These are phyloP conservation scores for Falco punctatus DNA, from an alignment of 2,113 vertebrate species.

Conservation along the genomic window DNA sequence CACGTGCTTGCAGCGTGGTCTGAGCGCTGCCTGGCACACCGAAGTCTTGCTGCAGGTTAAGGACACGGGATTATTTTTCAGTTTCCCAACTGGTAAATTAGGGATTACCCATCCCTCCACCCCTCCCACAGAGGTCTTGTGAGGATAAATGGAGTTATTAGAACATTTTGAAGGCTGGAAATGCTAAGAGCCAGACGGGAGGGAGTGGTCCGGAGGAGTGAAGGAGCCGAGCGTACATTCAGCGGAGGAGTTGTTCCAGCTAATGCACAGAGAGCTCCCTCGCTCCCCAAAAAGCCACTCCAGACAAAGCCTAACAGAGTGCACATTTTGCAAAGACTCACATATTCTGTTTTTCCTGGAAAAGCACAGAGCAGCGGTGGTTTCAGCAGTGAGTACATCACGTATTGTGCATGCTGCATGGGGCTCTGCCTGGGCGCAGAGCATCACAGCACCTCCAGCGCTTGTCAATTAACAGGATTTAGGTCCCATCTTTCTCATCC, in stretches of 20 bases:
- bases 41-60: background rate
- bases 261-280: background rate
- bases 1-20: background rate
- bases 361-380: background rate
- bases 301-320: background rate
- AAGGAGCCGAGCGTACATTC: background rate
- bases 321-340: background rate
- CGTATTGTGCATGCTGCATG: background rate
- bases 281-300: background rate
- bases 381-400: background rate
- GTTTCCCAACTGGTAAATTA: background rate
- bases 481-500: background rate
- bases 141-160: conserved; percentile 3
- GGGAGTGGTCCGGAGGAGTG: background rate
- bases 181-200: background rate
- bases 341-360: background rate
- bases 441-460: background rate
- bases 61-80: background rate
- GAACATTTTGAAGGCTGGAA: conserved; percentile 26
- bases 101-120: background rate
- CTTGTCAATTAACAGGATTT: background rate
- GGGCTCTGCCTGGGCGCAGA: background rate
- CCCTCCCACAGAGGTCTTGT: background rate
- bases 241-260: background rate
- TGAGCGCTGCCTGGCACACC: background rate